These are phyloP conservation scores for Proteles cristata DNA, from an alignment of 2,113 vertebrate genomes.

Conservation along the genomic window DNA sequence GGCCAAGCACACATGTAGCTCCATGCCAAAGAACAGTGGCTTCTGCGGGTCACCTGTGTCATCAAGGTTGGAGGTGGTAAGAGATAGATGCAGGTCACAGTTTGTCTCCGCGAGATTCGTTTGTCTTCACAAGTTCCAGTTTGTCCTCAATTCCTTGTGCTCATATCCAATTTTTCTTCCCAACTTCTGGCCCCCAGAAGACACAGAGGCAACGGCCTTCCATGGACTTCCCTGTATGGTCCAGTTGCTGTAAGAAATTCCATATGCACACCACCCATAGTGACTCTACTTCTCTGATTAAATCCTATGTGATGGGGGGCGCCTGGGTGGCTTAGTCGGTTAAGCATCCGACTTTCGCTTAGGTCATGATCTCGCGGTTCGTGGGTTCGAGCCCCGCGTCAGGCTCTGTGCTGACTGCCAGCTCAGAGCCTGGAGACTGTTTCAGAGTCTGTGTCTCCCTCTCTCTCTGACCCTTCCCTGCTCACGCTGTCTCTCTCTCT, in stretches of 20 bases:
- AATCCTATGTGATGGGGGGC: neutral
- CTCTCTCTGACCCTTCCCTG: too few relatives aligned
- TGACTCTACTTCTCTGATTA: neutral
- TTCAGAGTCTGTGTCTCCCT: too few relatives aligned
- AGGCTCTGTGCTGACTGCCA: too few relatives aligned
- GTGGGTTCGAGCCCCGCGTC: too few relatives aligned
- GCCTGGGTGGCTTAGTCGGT: too few relatives aligned
- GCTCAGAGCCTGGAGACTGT: too few relatives aligned
- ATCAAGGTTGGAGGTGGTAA: neutral
- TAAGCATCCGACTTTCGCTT: too few relatives aligned
- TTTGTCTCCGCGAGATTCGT: neutral
- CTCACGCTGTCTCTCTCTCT: too few relatives aligned
- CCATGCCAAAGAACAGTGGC: neutral
- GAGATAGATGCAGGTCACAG: neutral
- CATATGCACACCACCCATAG: neutral
- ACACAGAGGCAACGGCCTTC: neutral
- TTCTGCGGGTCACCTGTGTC: neutral
- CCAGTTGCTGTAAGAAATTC: neutral
- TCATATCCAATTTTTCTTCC: neutral
- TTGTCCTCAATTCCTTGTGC: neutral
- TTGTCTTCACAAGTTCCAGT: neutral
- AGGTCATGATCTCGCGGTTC: too few relatives aligned
- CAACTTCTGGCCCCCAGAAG: neutral
- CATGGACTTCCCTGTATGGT: neutral
- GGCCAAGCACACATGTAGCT: neutral